Evolutionary conservation across 2,113 vertebrate genomes (phyloP).

Genomic region (Rana temporaria): DNA sequence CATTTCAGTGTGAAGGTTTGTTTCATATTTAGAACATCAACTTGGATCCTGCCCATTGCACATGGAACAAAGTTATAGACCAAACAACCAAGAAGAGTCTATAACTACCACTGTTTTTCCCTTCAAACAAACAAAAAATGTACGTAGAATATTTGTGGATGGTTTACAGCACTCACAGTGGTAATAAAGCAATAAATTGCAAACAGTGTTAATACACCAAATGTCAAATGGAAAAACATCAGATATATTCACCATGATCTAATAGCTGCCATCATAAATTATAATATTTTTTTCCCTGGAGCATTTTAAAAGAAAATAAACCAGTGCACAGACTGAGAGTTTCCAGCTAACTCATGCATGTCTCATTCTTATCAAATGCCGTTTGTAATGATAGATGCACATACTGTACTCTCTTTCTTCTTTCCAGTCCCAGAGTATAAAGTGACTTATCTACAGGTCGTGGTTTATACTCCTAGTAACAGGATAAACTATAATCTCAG

Average conservation of each 20-base stretch:
- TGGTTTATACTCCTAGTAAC: neutral
- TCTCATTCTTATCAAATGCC: conserved; percentile 51
- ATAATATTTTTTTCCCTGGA: neutral
- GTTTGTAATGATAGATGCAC: conserved; percentile 11
- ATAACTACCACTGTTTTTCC: conserved; percentile 31
- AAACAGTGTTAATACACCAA: conserved; percentile 61
- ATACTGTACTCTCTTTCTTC: neutral
- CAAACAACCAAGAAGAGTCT: neutral
- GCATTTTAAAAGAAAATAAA: conserved; percentile 27
- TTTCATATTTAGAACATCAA: conserved; percentile 7
- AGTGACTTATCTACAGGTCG: neutral
- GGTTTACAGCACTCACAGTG: conserved; percentile 54
- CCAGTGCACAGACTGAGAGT: neutral
- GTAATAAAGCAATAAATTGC: conserved; percentile 64
- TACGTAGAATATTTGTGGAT: conserved; percentile 54
- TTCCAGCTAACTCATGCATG: conserved; percentile 37
- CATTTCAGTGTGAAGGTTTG: neutral
- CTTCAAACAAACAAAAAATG: conserved; percentile 9
- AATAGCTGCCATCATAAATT: conserved; percentile 43
- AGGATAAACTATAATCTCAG: too few species aligned
- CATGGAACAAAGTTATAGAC: conserved; percentile 4
- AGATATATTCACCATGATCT: conserved; percentile 66
- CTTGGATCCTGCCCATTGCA: conserved; percentile 1
- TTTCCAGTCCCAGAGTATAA: neutral
- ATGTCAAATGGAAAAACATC: conserved; percentile 60